These are phyloP conservation scores for Harlomillsia oculata DNA, from an alignment of 1,140 invertebrate genomes.

Conservation along the genomic window DNA sequence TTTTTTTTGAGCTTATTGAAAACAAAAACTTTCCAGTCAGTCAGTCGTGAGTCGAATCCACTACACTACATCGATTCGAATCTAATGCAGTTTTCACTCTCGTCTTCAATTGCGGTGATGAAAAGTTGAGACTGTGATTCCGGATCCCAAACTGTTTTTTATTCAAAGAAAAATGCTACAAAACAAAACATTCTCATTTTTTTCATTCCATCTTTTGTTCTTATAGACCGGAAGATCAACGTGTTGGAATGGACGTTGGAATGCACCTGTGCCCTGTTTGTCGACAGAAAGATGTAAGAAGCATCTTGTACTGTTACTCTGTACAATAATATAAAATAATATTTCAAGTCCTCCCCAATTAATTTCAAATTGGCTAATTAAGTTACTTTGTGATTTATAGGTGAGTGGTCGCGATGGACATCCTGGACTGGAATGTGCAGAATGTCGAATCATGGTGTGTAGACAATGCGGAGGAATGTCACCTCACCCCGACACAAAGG, in stretches of 20 bases:
- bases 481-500: conserved; percentile 33
- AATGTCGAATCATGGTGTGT: conserved; percentile 35
- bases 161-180: too few relatives aligned
- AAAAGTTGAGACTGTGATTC: too few relatives aligned
- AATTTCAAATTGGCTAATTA: background rate
- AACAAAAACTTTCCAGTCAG: too few relatives aligned
- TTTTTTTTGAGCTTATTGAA: too few relatives aligned
- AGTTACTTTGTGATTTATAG: conserved; percentile 22
- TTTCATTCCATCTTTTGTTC: conserved; percentile 8
- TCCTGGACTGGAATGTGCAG: conserved; percentile 36
- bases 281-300: conserved; percentile 32
- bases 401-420: conserved; percentile 35
- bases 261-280: conserved; percentile 27
- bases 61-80: too few relatives aligned
- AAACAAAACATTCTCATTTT: too few relatives aligned
- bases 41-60: too few relatives aligned
- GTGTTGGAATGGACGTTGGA: conserved; percentile 15
- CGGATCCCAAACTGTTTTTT: too few relatives aligned
- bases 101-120: too few relatives aligned
- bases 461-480: conserved; percentile 35
- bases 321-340: too few relatives aligned
- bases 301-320: background rate
- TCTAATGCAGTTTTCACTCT: too few relatives aligned
- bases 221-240: conserved; percentile 31
- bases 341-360: background rate